phyloP scores from a whole-genome alignment of 2,888 invertebrate genomes.

The Pollenia griseotomentosa region DNA sequence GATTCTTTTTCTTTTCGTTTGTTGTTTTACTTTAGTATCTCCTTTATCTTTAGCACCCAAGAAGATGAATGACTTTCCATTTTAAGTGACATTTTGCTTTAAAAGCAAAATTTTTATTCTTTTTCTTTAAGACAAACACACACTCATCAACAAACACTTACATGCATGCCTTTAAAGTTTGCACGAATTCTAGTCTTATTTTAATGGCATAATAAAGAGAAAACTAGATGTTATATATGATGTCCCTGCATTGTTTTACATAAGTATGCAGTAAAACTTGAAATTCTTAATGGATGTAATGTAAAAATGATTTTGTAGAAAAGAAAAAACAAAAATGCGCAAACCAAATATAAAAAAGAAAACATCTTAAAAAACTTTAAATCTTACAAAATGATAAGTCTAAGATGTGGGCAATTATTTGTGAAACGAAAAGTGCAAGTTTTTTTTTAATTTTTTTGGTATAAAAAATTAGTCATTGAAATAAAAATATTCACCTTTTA shows the following conservation, averaged over 20 bases:
- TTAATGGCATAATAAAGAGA: slow-evolving; percentile 67
- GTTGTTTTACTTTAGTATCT: slow-evolving; percentile 62
- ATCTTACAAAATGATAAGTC: slow-evolving; percentile 69
- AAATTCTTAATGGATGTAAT: slow-evolving; percentile 71
- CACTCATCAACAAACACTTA: not conserved
- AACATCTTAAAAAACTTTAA: slow-evolving; percentile 36
- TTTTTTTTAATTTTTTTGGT: slow-evolving; percentile 3
- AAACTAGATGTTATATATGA: slow-evolving; percentile 66
- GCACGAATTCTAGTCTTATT: slow-evolving; percentile 63
- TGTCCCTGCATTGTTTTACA: slow-evolving; percentile 53
- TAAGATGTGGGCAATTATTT: slow-evolving; percentile 69
- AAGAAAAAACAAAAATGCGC: not conserved
- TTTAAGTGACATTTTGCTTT: slow-evolving; percentile 79
- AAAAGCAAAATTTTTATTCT: slow-evolving; percentile 67
- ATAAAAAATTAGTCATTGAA: slow-evolving; percentile 33
- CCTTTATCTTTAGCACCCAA: slow-evolving; percentile 73
- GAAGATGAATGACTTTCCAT: slow-evolving; percentile 80
- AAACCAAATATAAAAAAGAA: slow-evolving; percentile 25
- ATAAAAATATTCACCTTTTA: slow-evolving; percentile 31
- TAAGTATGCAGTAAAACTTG: slow-evolving; percentile 67
- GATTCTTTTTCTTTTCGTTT: slow-evolving; percentile 32
- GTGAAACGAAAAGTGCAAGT: slow-evolving; percentile 24
- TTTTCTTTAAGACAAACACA: slow-evolving; percentile 21
- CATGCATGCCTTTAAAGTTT: slow-evolving; percentile 17
- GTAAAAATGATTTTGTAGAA: slow-evolving; percentile 34